These are phyloP conservation scores for Blera fallax DNA, from an alignment of 2,888 invertebrate genomes.

Conservation along the genomic window DNA sequence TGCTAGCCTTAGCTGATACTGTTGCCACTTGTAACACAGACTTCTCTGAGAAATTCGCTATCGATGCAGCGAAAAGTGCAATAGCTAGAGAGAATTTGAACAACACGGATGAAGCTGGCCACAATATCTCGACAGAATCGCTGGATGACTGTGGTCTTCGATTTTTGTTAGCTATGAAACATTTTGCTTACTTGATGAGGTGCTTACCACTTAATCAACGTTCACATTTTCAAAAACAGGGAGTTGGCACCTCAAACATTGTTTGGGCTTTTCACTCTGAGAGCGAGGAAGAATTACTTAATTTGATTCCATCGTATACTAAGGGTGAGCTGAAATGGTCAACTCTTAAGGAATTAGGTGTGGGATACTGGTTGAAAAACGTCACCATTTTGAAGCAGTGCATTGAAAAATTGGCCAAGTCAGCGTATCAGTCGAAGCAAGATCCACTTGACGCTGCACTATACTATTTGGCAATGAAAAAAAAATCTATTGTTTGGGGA, in stretches of 20 bases:
- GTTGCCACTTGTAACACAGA: slow-evolving; percentile 96
- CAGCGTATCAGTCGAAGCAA: slow-evolving; percentile 94
- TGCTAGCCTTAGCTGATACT: slow-evolving; percentile 98
- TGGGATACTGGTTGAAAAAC: slow-evolving; percentile 98
- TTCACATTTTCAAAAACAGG: slow-evolving; percentile 91
- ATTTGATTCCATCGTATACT: slow-evolving; percentile 92
- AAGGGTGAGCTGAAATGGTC: slow-evolving; percentile 94
- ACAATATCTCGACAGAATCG: slow-evolving; percentile 87
- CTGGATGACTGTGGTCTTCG: slow-evolving; percentile 98
- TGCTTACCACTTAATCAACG: slow-evolving; percentile 96
- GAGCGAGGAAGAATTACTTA: slow-evolving; percentile 96
- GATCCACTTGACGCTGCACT: slow-evolving; percentile 99
- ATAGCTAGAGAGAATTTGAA: slow-evolving; percentile 86
- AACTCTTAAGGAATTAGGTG: slow-evolving; percentile 92
- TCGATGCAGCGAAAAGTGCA: slow-evolving; percentile 86
- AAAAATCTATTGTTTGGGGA: slow-evolving; percentile 98
- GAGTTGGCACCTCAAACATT: slow-evolving; percentile 93
- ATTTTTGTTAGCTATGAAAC: slow-evolving; percentile 98
- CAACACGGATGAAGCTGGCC: slow-evolving; percentile 82
- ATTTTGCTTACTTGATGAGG: slow-evolving; percentile 96
- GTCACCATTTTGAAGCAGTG: slow-evolving; percentile 90
- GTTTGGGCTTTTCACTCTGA: slow-evolving; percentile 99
- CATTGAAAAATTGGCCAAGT: slow-evolving; percentile 96
- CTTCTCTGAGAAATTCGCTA: slow-evolving; percentile 91
- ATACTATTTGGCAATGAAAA: slow-evolving; percentile 98